phyloP scores from a whole-genome alignment of 2,797 vertebrate species.

The Danio albolineatus region DNA sequence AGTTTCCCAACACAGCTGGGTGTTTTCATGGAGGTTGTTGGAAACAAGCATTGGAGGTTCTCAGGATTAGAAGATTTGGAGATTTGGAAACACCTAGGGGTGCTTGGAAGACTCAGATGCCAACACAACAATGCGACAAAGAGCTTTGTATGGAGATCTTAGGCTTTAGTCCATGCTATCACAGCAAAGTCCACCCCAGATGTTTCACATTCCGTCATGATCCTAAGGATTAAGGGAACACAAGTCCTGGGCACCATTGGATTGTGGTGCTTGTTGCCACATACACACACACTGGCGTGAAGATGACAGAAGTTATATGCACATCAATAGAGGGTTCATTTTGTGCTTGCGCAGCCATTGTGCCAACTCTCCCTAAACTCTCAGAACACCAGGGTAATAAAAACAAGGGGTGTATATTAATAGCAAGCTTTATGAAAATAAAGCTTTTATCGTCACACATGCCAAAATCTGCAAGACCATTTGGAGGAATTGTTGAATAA shows the following conservation, averaged over 20 bases:
- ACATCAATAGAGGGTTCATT: slow-evolving; percentile 2
- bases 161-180: slow-evolving; percentile 75
- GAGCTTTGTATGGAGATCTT: slow-evolving; percentile 54
- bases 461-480: not conserved
- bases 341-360: slow-evolving; percentile 4
- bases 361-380: not conserved
- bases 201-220: slow-evolving; percentile 76
- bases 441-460: not conserved
- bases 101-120: slow-evolving; percentile 32
- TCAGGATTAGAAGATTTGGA: slow-evolving; percentile 32
- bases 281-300: slow-evolving; percentile 14
- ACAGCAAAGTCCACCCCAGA: slow-evolving; percentile 74
- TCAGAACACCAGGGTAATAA: slow-evolving; percentile 6
- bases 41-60: not conserved
- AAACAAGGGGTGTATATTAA: slow-evolving; percentile 11
- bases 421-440: slow-evolving; percentile 22
- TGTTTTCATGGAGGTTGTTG: slow-evolving; percentile 11
- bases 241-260: slow-evolving; percentile 66
- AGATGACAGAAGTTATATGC: not conserved
- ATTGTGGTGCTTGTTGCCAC: slow-evolving; percentile 41
- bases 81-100: slow-evolving; percentile 19
- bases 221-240: slow-evolving; percentile 74
- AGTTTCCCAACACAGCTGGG: not conserved
- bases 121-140: slow-evolving; percentile 7
- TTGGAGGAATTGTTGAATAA: not conserved